Evolutionary conservation across 2,797 vertebrate genomes (phyloP), one percentile per base, ranked within the genome.

Genomic region (Acipenser transmontanus): DNA sequence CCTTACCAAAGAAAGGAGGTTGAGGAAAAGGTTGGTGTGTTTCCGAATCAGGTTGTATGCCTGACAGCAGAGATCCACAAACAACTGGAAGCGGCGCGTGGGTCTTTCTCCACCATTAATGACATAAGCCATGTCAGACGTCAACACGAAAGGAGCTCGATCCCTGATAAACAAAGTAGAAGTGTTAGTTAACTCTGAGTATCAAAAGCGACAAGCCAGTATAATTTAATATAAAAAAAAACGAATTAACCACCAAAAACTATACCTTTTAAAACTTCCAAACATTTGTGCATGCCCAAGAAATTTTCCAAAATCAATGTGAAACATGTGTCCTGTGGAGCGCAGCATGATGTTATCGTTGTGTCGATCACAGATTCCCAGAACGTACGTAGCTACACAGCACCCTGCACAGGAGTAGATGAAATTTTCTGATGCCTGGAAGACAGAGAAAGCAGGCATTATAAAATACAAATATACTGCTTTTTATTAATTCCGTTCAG

Each of bases 321-420:
- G 97, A 83, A 99, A 99, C 96, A 99, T 99, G 76, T 99, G 97
- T 34, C 97, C 97, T 0, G 94, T 96, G 84, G 92, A 94, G 73
- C 96, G 92, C 65, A 99, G 92, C 97, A 99, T 99, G 71, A 99
- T 99, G 77, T 99, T 99, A 78, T 99, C 97, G 4, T 98, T 99
- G 74, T 99, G 97, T 8, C 97, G 94, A 73, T 99, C 97, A 63
- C 97, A 98, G 84, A 99, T 99, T 10, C 97, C 97, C 74, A 99
- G 82, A 0, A 99, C 91, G 0, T 98, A 99, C 9, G 97, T 99
- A 47, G 97, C 97, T 66, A 99, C 97, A 12, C 97, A 99, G 85
- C 97, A 99, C 66, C 97, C 97, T 0, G 97, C 97, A 70, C 97
- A 99, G 0, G 97, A 98, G 82, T 99, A 99, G 80, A 98, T 95